Evolutionary conservation across 2,888 invertebrate genomes (phyloP).

Genomic region (Silvanus unidentatus): DNA sequence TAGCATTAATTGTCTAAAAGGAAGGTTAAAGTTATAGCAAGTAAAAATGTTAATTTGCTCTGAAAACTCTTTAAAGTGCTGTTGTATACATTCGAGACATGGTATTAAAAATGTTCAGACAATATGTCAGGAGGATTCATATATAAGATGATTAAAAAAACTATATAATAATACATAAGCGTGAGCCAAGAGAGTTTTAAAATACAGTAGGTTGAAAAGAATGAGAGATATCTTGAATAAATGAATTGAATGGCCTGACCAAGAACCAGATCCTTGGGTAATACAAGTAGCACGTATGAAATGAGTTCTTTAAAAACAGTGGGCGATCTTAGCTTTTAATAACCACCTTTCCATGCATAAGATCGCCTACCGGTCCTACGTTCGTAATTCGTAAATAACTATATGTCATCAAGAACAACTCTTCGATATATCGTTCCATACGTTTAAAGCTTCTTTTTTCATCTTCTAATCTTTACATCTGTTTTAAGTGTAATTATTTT

Average conservation of each 20-base stretch:
- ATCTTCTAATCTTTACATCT: conserved; percentile 14
- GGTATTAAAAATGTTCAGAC: conserved; percentile 13
- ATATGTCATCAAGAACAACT: conserved; percentile 36
- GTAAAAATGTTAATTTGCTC: too few species aligned
- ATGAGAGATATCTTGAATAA: conserved; percentile 20
- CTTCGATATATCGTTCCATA: conserved; percentile 11
- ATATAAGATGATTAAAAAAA: conserved; percentile 23
- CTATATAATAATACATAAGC: neutral
- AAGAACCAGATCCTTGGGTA: conserved; percentile 43
- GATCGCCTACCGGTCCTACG: conserved; percentile 36
- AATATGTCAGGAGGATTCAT: too few species aligned
- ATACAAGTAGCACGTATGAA: conserved; percentile 44
- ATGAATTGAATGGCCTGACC: conserved; percentile 34
- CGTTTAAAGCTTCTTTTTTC: neutral
- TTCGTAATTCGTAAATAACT: conserved; percentile 38
- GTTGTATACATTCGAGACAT: conserved; percentile 4
- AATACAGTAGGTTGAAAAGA: conserved; percentile 22
- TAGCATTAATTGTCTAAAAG: too few species aligned
- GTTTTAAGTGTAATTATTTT: conserved; percentile 30
- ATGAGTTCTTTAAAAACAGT: conserved; percentile 45
- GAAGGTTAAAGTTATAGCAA: too few species aligned
- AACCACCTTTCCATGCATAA: conserved; percentile 39
- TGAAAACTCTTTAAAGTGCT: too few species aligned
- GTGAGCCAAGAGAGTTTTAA: conserved; percentile 16
- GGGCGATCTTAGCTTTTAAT: conserved; percentile 43